These are phyloP conservation scores for Spodoptera picta DNA, from an alignment of 2,888 invertebrate species.

Conservation along the genomic window DNA sequence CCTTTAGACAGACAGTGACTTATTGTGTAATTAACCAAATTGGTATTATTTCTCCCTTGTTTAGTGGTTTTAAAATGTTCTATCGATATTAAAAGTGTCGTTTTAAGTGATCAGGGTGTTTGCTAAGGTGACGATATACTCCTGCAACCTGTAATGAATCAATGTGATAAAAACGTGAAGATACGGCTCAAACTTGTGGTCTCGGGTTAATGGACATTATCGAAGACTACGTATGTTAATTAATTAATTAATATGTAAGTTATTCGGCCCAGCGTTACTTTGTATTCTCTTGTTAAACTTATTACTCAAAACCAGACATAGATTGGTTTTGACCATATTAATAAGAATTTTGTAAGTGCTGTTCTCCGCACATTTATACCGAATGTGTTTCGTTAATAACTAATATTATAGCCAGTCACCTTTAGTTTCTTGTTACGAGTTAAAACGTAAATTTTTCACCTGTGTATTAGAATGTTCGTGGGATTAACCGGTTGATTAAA, in stretches of 20 bases:
- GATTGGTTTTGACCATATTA: slow-evolving; percentile 71
- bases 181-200: slow-evolving; percentile 85
- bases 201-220: slow-evolving; percentile 86
- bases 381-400: slow-evolving; percentile 58
- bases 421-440: slow-evolving; percentile 62
- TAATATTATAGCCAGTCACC: slow-evolving; percentile 80
- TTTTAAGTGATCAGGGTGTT: slow-evolving; percentile 57
- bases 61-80: slow-evolving; percentile 42
- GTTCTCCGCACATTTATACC: slow-evolving; percentile 50
- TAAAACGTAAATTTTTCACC: slow-evolving; percentile 52
- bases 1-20: slow-evolving; percentile 31
- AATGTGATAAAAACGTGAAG: slow-evolving; percentile 75
- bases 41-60: slow-evolving; percentile 17
- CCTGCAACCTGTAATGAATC: slow-evolving; percentile 82
- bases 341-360: slow-evolving; percentile 53
- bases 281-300: slow-evolving; percentile 64
- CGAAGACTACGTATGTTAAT: slow-evolving; percentile 84
- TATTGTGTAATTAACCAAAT: slow-evolving; percentile 39
- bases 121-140: slow-evolving; percentile 71
- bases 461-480: slow-evolving; percentile 36
- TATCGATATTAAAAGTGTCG: slow-evolving; percentile 57
- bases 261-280: slow-evolving; percentile 80
- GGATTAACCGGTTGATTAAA: slow-evolving; percentile 29
- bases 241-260: slow-evolving; percentile 66
- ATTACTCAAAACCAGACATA: slow-evolving; percentile 77